Percentiles rank a stretch among this genome's conserved stretches.
Evolutionary conservation across 2,113 vertebrate genomes (phyloP).

Genomic region (Triplophysa siluroides): DNA sequence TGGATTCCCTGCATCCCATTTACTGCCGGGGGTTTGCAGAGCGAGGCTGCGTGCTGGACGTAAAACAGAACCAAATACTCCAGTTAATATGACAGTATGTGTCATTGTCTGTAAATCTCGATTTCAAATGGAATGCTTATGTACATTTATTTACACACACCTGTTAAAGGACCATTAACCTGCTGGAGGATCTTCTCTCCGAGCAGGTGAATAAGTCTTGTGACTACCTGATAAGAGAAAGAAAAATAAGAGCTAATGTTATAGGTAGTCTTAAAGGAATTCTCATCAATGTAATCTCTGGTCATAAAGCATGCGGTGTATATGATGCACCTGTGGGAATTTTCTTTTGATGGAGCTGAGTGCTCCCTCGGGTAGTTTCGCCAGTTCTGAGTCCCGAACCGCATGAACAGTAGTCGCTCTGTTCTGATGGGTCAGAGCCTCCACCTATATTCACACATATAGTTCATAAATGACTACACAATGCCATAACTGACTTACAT

Average conservation of each 20-base stretch:
- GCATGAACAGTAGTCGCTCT: conserved; percentile 93
- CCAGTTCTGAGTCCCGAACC: conserved; percentile 90
- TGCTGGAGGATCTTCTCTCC: conserved; percentile 96
- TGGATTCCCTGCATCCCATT: conserved; percentile 87
- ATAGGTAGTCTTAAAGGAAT: neutral
- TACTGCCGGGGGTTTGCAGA: conserved; percentile 76
- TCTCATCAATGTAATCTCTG: neutral
- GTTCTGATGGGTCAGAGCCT: conserved; percentile 89
- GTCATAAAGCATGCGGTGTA: neutral
- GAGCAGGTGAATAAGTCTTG: conserved; percentile 89
- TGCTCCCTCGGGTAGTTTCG: conserved; percentile 92
- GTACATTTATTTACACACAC: conserved; percentile 63
- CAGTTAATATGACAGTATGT: neutral
- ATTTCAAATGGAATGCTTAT: neutral
- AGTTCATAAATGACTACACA: neutral
- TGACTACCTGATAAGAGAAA: conserved; percentile 82
- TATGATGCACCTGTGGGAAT: conserved; percentile 85
- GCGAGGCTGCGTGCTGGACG: conserved; percentile 78
- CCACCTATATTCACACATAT: conserved; percentile 76
- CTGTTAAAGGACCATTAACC: conserved; percentile 79
- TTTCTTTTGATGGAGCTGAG: conserved; percentile 93
- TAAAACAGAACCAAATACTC: neutral
- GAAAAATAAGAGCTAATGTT: neutral
- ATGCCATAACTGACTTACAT: neutral
- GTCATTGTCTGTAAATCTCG: neutral